These are phyloP conservation scores for Macrostomum lignano DNA, from an alignment of 1,140 invertebrate genomes.

Conservation along the genomic window DNA sequence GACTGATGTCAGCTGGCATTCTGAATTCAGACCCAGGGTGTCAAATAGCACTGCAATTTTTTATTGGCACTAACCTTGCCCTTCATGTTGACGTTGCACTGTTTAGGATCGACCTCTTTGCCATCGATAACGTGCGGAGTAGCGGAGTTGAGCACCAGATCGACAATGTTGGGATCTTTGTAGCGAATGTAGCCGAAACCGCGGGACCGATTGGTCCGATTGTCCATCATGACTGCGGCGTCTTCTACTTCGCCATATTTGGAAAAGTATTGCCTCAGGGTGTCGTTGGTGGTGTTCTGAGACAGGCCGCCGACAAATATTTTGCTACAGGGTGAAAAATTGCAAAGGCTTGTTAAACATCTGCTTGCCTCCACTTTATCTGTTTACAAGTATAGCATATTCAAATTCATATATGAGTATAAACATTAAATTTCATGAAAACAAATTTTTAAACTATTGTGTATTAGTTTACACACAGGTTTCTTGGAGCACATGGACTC, in stretches of 20 bases:
- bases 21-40: too few species aligned
- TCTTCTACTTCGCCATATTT: conserved; percentile 5
- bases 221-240: conserved; percentile 5
- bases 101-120: conserved; percentile 4
- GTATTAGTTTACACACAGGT: too few species aligned
- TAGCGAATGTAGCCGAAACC: conserved; percentile 11
- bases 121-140: conserved; percentile 6
- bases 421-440: too few species aligned
- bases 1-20: too few species aligned
- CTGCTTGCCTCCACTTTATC: too few species aligned
- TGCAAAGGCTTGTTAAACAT: too few species aligned
- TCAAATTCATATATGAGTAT: too few species aligned
- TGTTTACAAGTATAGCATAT: too few species aligned
- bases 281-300: background rate
- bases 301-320: background rate
- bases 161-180: conserved; percentile 7
- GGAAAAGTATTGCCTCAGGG: conserved; percentile 1
- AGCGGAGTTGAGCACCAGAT: conserved; percentile 7
- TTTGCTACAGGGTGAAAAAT: too few species aligned
- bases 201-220: conserved; percentile 8
- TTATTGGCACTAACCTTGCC: background rate
- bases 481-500: too few species aligned
- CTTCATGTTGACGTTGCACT: conserved; percentile 4
- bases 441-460: too few species aligned
- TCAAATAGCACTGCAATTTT: too few species aligned